Evolutionary conservation across 2,113 vertebrate genomes (phyloP).

Genomic region (Phylloscopus trochiloides): DNA sequence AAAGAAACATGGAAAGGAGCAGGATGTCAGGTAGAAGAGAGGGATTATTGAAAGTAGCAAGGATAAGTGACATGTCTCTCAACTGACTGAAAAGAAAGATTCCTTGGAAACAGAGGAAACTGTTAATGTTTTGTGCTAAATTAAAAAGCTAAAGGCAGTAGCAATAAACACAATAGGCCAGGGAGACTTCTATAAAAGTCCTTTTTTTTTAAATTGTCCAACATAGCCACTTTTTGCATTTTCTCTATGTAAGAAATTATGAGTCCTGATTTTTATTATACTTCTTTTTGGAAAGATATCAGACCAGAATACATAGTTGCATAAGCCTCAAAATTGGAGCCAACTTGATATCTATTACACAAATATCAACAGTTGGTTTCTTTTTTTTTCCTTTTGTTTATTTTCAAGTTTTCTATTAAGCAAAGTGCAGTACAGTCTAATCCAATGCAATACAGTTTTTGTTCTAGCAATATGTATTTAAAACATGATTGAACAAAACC

Average conservation of each 20-base stretch:
- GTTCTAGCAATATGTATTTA: not conserved
- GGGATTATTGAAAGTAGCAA: not conserved
- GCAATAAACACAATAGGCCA: not conserved
- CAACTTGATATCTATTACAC: not conserved
- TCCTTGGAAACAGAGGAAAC: not conserved
- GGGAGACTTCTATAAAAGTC: not conserved
- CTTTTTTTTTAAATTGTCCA: not conserved
- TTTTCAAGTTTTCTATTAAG: not conserved
- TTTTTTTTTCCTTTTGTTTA: not conserved
- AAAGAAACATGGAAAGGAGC: not conserved
- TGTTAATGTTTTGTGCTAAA: not conserved
- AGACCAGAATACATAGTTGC: not conserved
- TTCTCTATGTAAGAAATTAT: not conserved
- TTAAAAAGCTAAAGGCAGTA: not conserved
- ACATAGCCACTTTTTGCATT: not conserved
- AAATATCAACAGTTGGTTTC: not conserved
- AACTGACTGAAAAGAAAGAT: not conserved
- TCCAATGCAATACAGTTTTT: not conserved
- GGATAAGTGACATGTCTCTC: not conserved
- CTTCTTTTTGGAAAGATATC: not conserved
- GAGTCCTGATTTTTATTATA: not conserved
- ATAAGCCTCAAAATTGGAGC: not conserved
- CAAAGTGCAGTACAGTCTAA: not conserved
- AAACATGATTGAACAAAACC: not conserved
- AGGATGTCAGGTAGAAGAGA: not conserved